Evolutionary conservation across 2,113 vertebrate genomes (phyloP).

Genomic region (Electrona antarctica): DNA sequence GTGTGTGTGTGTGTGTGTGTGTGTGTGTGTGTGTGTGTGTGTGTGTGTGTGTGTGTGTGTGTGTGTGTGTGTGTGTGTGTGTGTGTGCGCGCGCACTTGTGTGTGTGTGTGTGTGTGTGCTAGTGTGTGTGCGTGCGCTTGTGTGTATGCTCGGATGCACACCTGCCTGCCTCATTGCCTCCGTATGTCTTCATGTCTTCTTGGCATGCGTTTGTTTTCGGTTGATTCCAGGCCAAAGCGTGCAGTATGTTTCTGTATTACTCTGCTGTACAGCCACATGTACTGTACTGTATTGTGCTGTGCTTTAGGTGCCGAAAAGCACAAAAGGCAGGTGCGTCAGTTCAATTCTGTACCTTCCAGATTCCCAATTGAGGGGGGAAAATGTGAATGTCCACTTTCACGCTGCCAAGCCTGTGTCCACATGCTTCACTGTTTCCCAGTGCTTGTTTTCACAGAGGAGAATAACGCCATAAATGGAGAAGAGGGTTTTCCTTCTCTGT

Average conservation of each 20-base stretch:
- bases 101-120: constrained; percentile 3
- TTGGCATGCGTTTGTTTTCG: neutral
- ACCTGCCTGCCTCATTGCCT: constrained; percentile 15
- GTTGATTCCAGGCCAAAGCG: constrained; percentile 17
- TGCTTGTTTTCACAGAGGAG: constrained; percentile 24
- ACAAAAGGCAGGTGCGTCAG: constrained; percentile 42
- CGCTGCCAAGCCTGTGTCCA: too few species aligned
- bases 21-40: neutral
- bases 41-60: neutral
- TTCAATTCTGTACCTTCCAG: constrained; percentile 31
- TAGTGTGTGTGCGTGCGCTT: neutral
- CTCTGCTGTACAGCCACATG: constrained; percentile 19
- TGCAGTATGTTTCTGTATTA: constrained; percentile 20
- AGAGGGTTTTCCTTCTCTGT: neutral
- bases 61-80: neutral
- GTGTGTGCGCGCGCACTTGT: neutral
- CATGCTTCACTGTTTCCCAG: neutral
- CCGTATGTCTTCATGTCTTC: constrained; percentile 2
- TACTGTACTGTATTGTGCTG: too few species aligned
- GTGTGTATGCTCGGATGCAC: neutral
- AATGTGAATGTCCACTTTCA: too few species aligned
- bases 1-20: neutral
- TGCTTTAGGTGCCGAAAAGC: constrained; percentile 3
- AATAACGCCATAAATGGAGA: constrained; percentile 31
- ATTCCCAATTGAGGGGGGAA: constrained; percentile 1